Base-by-base conservation (phyloP, 2,888 invertebrate genomes). In the Cephus pygmeus region DNA sequence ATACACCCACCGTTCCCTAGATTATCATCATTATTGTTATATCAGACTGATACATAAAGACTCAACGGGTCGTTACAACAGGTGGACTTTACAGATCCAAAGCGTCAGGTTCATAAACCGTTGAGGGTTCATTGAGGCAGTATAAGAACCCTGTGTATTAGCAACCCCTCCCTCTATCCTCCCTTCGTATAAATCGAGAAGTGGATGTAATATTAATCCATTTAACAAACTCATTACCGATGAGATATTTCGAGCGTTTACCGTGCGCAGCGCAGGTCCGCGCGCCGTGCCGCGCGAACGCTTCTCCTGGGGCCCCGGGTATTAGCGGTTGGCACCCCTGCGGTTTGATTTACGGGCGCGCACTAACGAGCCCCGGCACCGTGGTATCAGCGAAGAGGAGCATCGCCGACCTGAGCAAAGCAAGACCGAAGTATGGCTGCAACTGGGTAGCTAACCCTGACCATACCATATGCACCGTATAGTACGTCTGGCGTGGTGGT, bases 211-310 rank as follows among this genome's bases (percentile, higher is more conserved):
- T 88, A 88, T 89, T 89, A 89, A 89, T 90, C 88, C 90, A 89
- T 90, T 90, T 90, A 90, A 90, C 90, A 88, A 90, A 89, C 90
- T 89, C 90, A 89, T 90, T 90, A 90, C 89, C 89, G 89, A 88
- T 89, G 89, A 90, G 89, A 89, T 90, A 90, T 88, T 87, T 84
- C 87, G 85, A 88, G 85, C 89, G 88, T 90, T 90, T 89, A 90
- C 88, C 86, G 89, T 88, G 87, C 84, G 83, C 87, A 84, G 79
- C 79, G 80, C 82, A 78, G 80, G 80, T 82, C 79, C 81, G 78
- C 82, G 75, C 79, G 79, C 76, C 35, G 78, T 76, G 77, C 78
- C 77, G 86, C 85, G 88, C 87, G 88, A 88, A 88, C 86, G 85
- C 84, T 85, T 84, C 85, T 85, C 85, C 86, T 85, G 84, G 83